Evolutionary conservation across 2,113 vertebrate genomes (phyloP), one percentile per base, ranked within the genome.

Genomic region (Anolis sagrei): DNA sequence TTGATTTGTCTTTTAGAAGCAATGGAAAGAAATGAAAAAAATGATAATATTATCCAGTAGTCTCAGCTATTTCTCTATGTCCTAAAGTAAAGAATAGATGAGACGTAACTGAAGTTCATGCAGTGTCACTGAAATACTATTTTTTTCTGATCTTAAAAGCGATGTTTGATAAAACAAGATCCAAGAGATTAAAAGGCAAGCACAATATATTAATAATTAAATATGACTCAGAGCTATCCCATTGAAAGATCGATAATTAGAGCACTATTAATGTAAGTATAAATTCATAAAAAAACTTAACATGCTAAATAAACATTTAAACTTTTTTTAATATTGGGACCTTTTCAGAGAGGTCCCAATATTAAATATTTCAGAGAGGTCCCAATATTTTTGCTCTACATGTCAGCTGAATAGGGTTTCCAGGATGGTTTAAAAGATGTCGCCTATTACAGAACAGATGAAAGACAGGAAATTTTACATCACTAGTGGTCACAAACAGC

Each of bases 121-220:
- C 39, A 44, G 5, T 44, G 39, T 44, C 39, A 44, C 39, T 84
- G 21, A 66, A 23, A 21, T 7, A n/a, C 39, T 49, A 16, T 32
- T 66, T 76, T 84, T 66, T 76, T 32, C 73, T 5, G 32, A 27
- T 29, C 77, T 49, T 51, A 68, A 29, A 54, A 68, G 61, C 68
- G 61, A 36, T 23, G 5, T 58, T 16, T 49, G 32, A 80, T 29
- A 69, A 48, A 68, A 54, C 10, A 14, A 54, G 2, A 51, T 34
- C 21, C 48, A 36, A 51, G 27, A 2, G 29, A 54, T 72, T 58
- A 51, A 36, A 72, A 82, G 7, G n/a, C 13, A 58, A 58, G 11
- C 29, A 16, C 61, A 84, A 86, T 9, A 44, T 29, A 68, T 81
- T 90, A 90, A 23, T 29, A 16, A 34, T 54, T 85, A 69, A 66